Evolutionary conservation across 2,113 vertebrate genomes (phyloP), one percentile per base, ranked within the genome.

Genomic region (Gambusia holbrooki): DNA sequence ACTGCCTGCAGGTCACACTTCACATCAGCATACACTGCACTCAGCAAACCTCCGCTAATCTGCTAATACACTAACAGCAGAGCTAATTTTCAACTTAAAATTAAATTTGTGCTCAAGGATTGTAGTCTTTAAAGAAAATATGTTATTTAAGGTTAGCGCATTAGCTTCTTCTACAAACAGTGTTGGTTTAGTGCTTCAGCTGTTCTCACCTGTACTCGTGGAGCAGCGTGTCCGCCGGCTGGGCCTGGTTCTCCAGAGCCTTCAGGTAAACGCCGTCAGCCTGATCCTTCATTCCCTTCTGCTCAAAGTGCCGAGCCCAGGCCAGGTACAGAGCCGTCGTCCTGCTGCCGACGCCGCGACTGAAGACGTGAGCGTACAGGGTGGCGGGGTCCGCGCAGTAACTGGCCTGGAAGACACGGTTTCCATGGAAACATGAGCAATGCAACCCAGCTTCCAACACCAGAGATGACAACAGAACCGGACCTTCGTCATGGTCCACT

Each of bases 251-350:
- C 42, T 95, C 92, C 87, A 95, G 22, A 0, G 96, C 96, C 82
- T 84, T 95, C 72, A 89, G 94, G 71, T 93, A 95, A 3, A 96
- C 73, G 0, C 83, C 83, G 0, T 89, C 92, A 1, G 96, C 96
- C 58, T 93, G 90, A 0, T 93, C 84, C 0, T 85, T 45, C 74
- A 91, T 60, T 2, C 93, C 95, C 27, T 77, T 92, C 37, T 65
- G 73, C 62, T 96, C 96, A 71, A 95, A 92, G 62, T 94, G 89
- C 71, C 88, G 89, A 0, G 96, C 95, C 97, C 96, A 97, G 60
- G 94, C 88, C 25, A 96, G 3, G 17, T 96, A 96, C 0, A 98
- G 89, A 25, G 86, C 72, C 0, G 96, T 93, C 0, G 90, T 86
- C 37, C 65, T 87, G 8, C 79, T 94, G 48, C 96, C 97, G 7